A percentile compares a stretch with the other conserved stretches of the same genome.
These are phyloP conservation scores for Lacerta bilineata DNA, from an alignment of 2,797 vertebrate species.

Conservation along the genomic window DNA sequence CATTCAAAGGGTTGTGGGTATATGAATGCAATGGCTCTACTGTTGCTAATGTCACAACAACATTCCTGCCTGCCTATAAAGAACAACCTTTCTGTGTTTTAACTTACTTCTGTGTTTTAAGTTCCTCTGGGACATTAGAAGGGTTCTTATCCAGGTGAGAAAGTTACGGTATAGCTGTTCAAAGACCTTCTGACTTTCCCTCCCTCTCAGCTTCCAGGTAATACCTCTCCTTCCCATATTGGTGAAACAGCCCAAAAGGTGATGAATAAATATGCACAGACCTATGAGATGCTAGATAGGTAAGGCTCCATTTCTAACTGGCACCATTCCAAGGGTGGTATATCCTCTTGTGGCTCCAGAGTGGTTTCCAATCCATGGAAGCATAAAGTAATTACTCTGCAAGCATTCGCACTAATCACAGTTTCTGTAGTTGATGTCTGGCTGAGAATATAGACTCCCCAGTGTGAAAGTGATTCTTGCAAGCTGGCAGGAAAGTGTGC, in stretches of 20 bases:
- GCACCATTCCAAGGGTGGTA: neutral
- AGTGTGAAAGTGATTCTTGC: neutral
- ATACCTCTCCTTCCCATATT: accelerated
- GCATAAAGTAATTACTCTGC: neutral
- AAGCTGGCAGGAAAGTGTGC: neutral
- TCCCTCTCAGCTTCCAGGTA: neutral
- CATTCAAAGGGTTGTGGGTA: neutral
- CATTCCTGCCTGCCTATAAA: neutral
- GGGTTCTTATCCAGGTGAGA: neutral
- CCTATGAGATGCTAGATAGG: neutral
- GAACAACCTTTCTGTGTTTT: neutral
- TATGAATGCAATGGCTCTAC: neutral
- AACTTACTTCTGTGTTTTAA: neutral
- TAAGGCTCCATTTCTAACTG: neutral
- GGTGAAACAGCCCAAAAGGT: no score
- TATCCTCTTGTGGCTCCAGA: neutral
- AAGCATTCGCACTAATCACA: neutral
- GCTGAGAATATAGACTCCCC: neutral
- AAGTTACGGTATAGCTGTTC: no score
- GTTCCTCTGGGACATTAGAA: neutral
- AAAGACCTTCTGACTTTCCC: neutral
- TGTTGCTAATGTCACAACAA: neutral
- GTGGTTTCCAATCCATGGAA: neutral
- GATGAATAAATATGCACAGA: neutral
- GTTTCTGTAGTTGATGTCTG: neutral